These are phyloP conservation scores for Acanthurus leucopareius DNA, from an alignment of 2,797 vertebrate species.

Conservation along the genomic window DNA sequence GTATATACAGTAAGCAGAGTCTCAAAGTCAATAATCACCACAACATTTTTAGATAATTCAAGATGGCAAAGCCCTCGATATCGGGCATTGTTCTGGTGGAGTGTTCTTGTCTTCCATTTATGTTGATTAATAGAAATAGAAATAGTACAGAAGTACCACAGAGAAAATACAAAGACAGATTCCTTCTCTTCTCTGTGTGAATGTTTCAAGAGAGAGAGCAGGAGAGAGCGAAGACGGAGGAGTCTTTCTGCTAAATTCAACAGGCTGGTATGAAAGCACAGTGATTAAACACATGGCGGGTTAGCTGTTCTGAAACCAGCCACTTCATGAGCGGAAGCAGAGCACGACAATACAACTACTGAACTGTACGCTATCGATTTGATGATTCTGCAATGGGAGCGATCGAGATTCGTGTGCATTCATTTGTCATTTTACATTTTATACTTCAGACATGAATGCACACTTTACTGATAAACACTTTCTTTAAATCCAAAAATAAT, in stretches of 20 bases:
- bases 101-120: slow-evolving; percentile 22
- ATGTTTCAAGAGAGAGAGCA: slow-evolving; percentile 30
- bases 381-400: slow-evolving; percentile 39
- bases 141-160: slow-evolving; percentile 60
- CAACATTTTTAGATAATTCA: slow-evolving; percentile 51
- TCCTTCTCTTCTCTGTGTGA: slow-evolving; percentile 50
- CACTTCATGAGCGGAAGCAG: slow-evolving; percentile 67
- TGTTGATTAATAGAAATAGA: slow-evolving; percentile 38
- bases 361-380: slow-evolving; percentile 57
- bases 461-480: slow-evolving; percentile 42
- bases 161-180: slow-evolving; percentile 63
- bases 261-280: slow-evolving; percentile 82
- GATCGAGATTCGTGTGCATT: slow-evolving; percentile 44
- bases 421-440: slow-evolving; percentile 31
- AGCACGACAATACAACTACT: slow-evolving; percentile 59
- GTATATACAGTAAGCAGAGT: slow-evolving; percentile 77
- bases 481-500: slow-evolving; percentile 47
- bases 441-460: slow-evolving; percentile 30
- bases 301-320: slow-evolving; percentile 62
- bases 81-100: slow-evolving; percentile 23
- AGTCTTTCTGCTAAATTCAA: slow-evolving; percentile 84
- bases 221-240: slow-evolving; percentile 43
- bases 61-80: slow-evolving; percentile 33
- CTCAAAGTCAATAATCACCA: slow-evolving; percentile 60
- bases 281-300: slow-evolving; percentile 74